Conservation (phyloP, 1,140 invertebrate genomes). For the Pachypeltis micranthus region DNA sequence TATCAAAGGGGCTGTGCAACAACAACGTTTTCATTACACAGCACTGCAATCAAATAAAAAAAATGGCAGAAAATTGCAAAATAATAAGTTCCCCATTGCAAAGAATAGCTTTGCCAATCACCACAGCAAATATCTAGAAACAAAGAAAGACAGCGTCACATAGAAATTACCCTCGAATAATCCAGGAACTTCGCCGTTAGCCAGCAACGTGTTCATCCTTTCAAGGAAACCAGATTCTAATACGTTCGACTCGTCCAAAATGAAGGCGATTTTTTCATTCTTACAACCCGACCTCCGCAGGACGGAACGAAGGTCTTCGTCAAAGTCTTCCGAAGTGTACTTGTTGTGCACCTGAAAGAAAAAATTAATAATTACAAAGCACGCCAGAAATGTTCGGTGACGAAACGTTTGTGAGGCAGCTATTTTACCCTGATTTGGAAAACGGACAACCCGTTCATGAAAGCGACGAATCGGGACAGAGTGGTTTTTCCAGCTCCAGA, state of each 20-base stretch:
- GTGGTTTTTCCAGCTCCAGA: conserved; percentile 98
- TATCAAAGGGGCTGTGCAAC: no score
- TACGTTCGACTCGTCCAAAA: conserved; percentile 98
- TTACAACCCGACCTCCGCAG: conserved; percentile 90
- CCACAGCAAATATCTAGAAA: not conserved
- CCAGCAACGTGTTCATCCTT: conserved; percentile 96
- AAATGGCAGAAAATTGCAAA: no score
- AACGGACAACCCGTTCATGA: conserved; percentile 98
- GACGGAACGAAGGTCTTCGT: conserved; percentile 92
- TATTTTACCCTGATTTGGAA: conserved; percentile 92
- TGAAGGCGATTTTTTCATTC: conserved; percentile 98
- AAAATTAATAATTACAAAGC: conserved; percentile 9
- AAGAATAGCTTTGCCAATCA: not conserved
- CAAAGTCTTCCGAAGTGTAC: conserved; percentile 96
- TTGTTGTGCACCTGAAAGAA: conserved; percentile 84
- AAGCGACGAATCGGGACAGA: conserved; percentile 95
- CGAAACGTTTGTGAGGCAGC: no score
- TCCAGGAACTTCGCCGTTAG: conserved; percentile 96
- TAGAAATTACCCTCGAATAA: conserved; percentile 56
- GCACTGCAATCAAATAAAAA: no score
- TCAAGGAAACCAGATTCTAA: conserved; percentile 97
- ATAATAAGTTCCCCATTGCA: no score
- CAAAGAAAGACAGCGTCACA: not conserved
- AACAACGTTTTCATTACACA: no score
- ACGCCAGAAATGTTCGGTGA: no score